Evolutionary conservation across 2,888 invertebrate species (phyloP), one percentile per base, ranked within the genome.

Genomic region (Cataglyphis cursor): DNA sequence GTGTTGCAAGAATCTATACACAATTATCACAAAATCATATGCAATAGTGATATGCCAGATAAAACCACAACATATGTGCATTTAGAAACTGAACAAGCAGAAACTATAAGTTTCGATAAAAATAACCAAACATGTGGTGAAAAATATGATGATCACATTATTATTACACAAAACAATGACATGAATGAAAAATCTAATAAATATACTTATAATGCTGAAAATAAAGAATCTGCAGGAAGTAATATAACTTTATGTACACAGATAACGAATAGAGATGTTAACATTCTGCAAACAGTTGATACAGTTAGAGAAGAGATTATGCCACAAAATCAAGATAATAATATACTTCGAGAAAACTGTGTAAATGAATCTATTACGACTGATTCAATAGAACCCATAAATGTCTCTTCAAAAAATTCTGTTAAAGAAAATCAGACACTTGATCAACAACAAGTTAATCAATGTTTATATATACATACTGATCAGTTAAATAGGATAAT

Each of bases 401-500:
- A 59, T 15, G 51, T 80, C 8, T n/a, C 78, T 68, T 31, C 59
- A 24, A 82, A 84, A 21, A 74, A 80, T 48, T 10, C 38, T 68
- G n/a, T 48, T 57, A 57, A 76, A 31, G 66, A 65, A 4, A 70
- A 68, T 57, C 48, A 72, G 10, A 72, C 80, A 59, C 15, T 10
- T 31, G 48, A 48, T 41, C 57, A 70, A 35, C 81, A 80, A 8
- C 68, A 88, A 74, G 51, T 15, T 64, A 83, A 83, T 28, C 89
- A 85, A 38, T 68, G 82, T 62, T 84, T 87, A 48, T 87, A 85
- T 38, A 28, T 89, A 35, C 80, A 61, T 70, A 81, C 84, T 57
- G 87, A 90, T 70, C 76, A 84, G 10, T 62, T 90, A 28, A 83
- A 84, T 57, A 82, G 72, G 44, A 74, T 89, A 83, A 78, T 90